A percentile compares a stretch with the other conserved stretches of the same genome.
Conservation (phyloP, 2,888 invertebrate species). For the Chrysodeixis includens region DNA sequence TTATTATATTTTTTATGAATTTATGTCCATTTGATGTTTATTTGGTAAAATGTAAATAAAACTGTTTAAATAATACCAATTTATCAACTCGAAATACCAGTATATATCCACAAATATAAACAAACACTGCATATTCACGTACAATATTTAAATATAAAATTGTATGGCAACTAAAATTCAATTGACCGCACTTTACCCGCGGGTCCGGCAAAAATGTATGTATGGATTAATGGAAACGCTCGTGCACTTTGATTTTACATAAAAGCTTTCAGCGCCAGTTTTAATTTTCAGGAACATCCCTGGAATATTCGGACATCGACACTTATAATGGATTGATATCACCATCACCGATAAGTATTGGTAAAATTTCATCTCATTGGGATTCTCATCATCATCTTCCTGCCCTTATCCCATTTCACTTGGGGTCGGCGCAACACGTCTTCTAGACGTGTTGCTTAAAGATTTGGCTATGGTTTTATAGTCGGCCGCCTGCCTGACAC, state of each 20-base stretch:
- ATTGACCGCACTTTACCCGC: constrained; percentile 2
- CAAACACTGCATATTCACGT: no score
- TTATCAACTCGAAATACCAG: not conserved
- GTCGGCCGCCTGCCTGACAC: no score
- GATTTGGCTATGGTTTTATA: no score
- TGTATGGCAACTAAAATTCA: not conserved
- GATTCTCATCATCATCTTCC: no score
- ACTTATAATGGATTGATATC: not conserved
- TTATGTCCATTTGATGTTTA: no score
- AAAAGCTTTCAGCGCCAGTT: constrained; percentile 38
- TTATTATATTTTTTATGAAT: no score
- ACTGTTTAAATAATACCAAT: no score
- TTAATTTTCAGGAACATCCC: constrained; percentile 30
- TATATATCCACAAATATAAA: not conserved
- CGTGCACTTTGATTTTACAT: constrained; percentile 34
- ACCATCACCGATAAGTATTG: not conserved
- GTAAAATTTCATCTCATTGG: not conserved
- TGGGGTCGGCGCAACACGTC: no score
- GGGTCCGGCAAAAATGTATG: constrained; percentile 5
- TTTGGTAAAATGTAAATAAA: no score
- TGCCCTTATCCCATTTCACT: no score
- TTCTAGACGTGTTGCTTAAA: no score
- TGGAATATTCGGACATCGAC: constrained; percentile 12
- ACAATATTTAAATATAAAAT: constrained; percentile 6
- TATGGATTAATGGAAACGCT: constrained; percentile 17